Evolutionary conservation across 92 coral and sea anemone species (phyloP).

Genomic region (Umimayanthus chanpuru): DNA sequence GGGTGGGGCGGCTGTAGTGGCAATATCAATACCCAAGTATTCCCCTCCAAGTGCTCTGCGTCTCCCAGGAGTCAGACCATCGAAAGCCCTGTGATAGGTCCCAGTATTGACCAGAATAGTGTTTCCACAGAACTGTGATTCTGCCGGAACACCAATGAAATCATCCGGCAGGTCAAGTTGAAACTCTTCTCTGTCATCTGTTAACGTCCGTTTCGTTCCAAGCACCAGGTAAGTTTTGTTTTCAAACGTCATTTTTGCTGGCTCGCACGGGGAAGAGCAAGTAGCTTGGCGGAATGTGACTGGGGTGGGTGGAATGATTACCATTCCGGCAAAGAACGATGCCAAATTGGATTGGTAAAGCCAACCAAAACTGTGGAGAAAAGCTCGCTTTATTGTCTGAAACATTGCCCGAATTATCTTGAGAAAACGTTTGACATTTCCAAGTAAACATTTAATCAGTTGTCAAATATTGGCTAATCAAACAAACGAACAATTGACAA

Average conservation of each 20-base stretch:
- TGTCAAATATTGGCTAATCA: no score
- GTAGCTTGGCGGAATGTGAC: slow-evolving; percentile 48
- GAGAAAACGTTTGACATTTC: no score
- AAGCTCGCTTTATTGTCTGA: no score
- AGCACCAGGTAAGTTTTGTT: slow-evolving; percentile 42
- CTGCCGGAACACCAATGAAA: slow-evolving; percentile 49
- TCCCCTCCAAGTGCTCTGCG: slow-evolving; percentile 18
- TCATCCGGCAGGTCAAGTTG: slow-evolving; percentile 50
- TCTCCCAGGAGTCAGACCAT: slow-evolving; percentile 23
- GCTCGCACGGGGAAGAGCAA: slow-evolving; percentile 54
- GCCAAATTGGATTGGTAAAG: slow-evolving; percentile 52
- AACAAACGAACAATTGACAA: no score
- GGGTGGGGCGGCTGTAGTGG: slow-evolving; percentile 39
- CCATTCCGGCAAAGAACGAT: slow-evolving; percentile 14
- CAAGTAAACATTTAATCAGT: no score
- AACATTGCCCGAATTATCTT: no score
- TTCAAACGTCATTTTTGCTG: slow-evolving; percentile 30
- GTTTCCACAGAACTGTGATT: slow-evolving; percentile 53
- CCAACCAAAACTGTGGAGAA: slow-evolving; percentile 58
- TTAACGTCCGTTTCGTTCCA: slow-evolving; percentile 34
- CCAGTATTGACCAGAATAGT: slow-evolving; percentile 50
- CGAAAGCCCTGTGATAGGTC: slow-evolving; percentile 40
- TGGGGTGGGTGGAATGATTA: slow-evolving; percentile 40
- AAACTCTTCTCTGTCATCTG: slow-evolving; percentile 37
- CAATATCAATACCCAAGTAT: slow-evolving; percentile 45